These are phyloP conservation scores for Pemphredon lugubris DNA, from an alignment of 2,888 invertebrate genomes.

Conservation along the genomic window DNA sequence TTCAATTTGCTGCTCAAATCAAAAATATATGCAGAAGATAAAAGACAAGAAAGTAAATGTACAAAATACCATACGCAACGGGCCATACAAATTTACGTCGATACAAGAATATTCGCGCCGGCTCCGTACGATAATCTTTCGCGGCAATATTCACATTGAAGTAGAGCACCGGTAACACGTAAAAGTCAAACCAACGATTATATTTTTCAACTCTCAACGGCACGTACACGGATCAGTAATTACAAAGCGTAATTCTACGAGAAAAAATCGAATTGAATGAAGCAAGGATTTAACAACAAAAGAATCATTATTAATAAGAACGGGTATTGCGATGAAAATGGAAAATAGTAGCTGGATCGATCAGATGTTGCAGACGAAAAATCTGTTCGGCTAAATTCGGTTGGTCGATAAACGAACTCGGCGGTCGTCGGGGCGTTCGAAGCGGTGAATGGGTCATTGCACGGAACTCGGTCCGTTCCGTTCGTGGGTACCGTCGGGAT, in stretches of 20 bases:
- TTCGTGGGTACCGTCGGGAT: slow-evolving; percentile 52
- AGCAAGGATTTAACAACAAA: too few species aligned
- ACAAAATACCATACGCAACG: too few species aligned
- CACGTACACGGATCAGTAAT: too few species aligned
- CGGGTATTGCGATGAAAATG: not conserved
- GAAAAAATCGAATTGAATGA: not conserved
- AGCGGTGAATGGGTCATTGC: slow-evolving; percentile 64
- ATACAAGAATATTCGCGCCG: too few species aligned
- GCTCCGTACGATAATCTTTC: too few species aligned
- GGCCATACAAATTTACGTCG: too few species aligned
- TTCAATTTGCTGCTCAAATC: too few species aligned
- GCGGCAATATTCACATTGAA: not conserved
- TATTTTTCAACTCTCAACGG: not conserved
- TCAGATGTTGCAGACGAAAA: slow-evolving; percentile 59
- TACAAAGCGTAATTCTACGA: too few species aligned
- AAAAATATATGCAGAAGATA: too few species aligned
- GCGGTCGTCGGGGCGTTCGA: slow-evolving; percentile 59
- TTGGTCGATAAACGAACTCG: slow-evolving; percentile 77
- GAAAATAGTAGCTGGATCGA: slow-evolving; percentile 17
- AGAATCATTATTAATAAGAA: too few species aligned
- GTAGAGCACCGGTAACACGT: slow-evolving; percentile 8
- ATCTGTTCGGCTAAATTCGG: slow-evolving; percentile 76
- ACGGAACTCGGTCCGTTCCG: slow-evolving; percentile 71
- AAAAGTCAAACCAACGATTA: slow-evolving; percentile 14
- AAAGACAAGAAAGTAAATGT: too few species aligned